Base-by-base conservation (phyloP, 2,797 vertebrate genomes). In the Pteropus rufus region DNA sequence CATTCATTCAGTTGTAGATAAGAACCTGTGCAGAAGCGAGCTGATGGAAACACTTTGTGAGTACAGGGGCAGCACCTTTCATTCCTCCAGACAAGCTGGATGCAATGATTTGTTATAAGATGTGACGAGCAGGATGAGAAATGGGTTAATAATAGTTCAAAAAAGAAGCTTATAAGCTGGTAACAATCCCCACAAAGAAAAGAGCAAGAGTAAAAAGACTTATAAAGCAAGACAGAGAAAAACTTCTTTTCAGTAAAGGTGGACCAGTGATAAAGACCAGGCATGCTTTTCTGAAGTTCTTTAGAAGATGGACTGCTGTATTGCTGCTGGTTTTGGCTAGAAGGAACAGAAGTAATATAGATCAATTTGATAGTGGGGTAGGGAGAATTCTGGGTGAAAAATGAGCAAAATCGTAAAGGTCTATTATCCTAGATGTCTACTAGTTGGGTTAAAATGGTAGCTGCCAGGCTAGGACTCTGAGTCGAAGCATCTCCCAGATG, bases 141-240 rank as follows among this genome's bases (percentile, higher is more conserved):
- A 77, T 70, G 70, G 18, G 54, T 95, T 96, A 91, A 94, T 77
- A 72, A 56, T 15, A 26, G 11, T 67, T 92, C n/a, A 84, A 31
- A 23, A 70, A 70, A 75, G 44, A 96, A 80, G 39, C 41, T 29
- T 60, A 73, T 54, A 70, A 94, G 31, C 54, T 93, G 64, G 52
- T 79, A 91, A 49, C 11, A 79, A 4, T 83, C 54, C 80, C 64
- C 29, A 82, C 5, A 67, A 88, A 77, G 21, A 31, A 76, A 75
- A 96, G 34, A 52, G 5, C 18, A 70, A 91, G 46, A 70, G 1
- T 58, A 44, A 89, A 95, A 67, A 23, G 16, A 58, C 44, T 52
- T 58, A 21, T 14, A 85, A 91, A 58, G 62, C 18, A 82, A 76
- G 8, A 80, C 16, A 62, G 39, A 44, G 52, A 84, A 46, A 77